These are phyloP conservation scores for Heterotis niloticus DNA, from an alignment of 2,113 vertebrate species.

Conservation along the genomic window DNA sequence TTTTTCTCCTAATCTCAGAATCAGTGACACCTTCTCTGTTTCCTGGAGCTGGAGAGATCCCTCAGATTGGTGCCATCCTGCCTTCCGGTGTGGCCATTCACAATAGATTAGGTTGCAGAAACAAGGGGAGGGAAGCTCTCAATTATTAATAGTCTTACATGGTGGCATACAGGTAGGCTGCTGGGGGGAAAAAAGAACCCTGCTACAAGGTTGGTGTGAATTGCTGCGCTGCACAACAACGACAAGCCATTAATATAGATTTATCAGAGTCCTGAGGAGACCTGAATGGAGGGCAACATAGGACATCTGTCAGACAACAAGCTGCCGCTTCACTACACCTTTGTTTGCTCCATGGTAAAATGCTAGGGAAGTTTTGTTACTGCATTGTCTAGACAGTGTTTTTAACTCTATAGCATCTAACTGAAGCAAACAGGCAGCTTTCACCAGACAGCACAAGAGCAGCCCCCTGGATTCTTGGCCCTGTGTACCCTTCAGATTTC, in stretches of 20 bases:
- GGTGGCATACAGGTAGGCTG: slow-evolving; percentile 20
- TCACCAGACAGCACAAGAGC: too few relatives aligned
- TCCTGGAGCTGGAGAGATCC: slow-evolving; percentile 15
- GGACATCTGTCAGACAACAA: slow-evolving; percentile 20
- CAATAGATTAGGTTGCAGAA: slow-evolving; percentile 26
- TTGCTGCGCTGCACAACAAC: not conserved
- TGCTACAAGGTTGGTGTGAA: not conserved
- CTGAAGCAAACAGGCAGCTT: not conserved
- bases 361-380: too few relatives aligned
- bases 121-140: slow-evolving; percentile 22
- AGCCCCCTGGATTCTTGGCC: too few relatives aligned
- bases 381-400: too few relatives aligned
- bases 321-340: slow-evolving; percentile 25
- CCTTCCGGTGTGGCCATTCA: slow-evolving; percentile 25
- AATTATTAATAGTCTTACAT: slow-evolving; percentile 35
- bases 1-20: slow-evolving; percentile 4
- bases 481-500: too few relatives aligned
- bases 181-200: slow-evolving; percentile 24
- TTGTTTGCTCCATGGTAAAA: too few relatives aligned
- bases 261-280: not conserved
- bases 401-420: not conserved
- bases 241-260: not conserved
- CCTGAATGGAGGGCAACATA: not conserved
- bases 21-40: not conserved
- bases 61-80: slow-evolving; percentile 17